These are phyloP conservation scores for Lasioglossum oenotherae DNA, from an alignment of 2,888 invertebrate genomes.

Conservation along the genomic window DNA sequence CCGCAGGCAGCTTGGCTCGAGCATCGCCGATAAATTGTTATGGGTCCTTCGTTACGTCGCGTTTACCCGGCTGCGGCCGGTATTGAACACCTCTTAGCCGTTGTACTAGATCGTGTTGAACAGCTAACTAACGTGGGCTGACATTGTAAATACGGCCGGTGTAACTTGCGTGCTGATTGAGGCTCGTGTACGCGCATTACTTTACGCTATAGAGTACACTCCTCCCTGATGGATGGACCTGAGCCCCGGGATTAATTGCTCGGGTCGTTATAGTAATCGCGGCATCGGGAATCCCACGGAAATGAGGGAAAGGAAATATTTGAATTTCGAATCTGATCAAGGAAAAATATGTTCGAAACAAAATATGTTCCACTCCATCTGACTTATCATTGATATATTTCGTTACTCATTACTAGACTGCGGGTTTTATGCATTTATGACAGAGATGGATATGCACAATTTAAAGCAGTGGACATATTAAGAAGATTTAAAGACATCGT, in stretches of 20 bases:
- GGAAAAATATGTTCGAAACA: background rate
- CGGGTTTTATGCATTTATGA: too few relatives aligned
- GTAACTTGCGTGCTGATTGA: constrained; percentile 59
- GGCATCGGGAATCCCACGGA: constrained; percentile 13
- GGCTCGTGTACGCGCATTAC: constrained; percentile 41
- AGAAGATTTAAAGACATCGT: too few relatives aligned
- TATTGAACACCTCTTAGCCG: constrained; percentile 52
- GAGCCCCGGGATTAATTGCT: background rate
- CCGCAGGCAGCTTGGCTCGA: constrained; percentile 22
- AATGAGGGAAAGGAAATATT: background rate
- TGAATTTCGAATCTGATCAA: background rate
- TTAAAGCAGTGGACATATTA: too few relatives aligned
- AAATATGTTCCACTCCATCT: background rate
- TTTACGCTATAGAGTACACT: constrained; percentile 26
- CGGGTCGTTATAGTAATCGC: background rate
- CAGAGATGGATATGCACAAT: too few relatives aligned
- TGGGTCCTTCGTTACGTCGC: constrained; percentile 49
- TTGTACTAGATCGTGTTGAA: constrained; percentile 41
- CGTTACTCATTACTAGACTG: too few relatives aligned
- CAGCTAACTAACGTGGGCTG: constrained; percentile 49
- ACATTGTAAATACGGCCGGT: constrained; percentile 52
- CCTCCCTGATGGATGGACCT: constrained; percentile 29
- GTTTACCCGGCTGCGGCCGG: constrained; percentile 34
- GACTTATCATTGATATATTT: background rate
- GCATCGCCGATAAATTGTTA: constrained; percentile 52